A percentile compares a stretch with the other conserved stretches of the same genome.
phyloP scores from a whole-genome alignment of 2,113 vertebrate genomes.

The Microtus oregoni region DNA sequence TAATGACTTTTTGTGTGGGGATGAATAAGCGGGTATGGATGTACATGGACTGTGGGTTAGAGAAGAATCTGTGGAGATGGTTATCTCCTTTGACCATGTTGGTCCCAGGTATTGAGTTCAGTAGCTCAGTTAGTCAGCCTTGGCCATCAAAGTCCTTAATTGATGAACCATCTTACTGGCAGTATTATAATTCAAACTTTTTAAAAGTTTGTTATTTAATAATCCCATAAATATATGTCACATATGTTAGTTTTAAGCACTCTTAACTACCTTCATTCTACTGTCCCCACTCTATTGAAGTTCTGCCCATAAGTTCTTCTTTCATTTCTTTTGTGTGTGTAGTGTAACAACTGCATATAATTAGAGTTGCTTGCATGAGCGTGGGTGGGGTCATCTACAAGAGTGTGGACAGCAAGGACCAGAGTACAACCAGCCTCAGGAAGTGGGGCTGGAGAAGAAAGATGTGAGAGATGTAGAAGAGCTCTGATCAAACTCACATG shows the following conservation, averaged over 20 bases:
- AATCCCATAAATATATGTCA: background rate
- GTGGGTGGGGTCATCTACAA: background rate
- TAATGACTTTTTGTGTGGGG: background rate
- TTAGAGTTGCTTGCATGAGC: background rate
- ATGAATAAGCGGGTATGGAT: too few species aligned
- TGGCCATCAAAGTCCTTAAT: background rate
- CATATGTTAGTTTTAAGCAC: background rate
- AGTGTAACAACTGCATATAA: background rate
- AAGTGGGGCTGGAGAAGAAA: background rate
- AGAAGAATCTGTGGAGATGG: background rate
- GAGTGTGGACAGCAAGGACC: background rate
- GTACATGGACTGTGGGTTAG: background rate
- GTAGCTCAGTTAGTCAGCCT: background rate
- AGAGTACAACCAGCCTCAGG: background rate
- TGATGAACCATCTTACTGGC: background rate
- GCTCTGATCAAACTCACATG: constrained; percentile 59
- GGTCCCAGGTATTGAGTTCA: background rate
- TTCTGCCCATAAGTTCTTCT: background rate
- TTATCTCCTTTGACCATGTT: background rate
- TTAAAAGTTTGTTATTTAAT: background rate
- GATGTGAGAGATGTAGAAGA: fast-evolving
- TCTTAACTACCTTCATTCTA: background rate
- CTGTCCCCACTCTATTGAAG: background rate
- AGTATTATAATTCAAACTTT: background rate
- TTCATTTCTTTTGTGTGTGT: background rate